Evolutionary conservation across 2,888 invertebrate species (phyloP).

Genomic region (Meghimatium bilineatum): DNA sequence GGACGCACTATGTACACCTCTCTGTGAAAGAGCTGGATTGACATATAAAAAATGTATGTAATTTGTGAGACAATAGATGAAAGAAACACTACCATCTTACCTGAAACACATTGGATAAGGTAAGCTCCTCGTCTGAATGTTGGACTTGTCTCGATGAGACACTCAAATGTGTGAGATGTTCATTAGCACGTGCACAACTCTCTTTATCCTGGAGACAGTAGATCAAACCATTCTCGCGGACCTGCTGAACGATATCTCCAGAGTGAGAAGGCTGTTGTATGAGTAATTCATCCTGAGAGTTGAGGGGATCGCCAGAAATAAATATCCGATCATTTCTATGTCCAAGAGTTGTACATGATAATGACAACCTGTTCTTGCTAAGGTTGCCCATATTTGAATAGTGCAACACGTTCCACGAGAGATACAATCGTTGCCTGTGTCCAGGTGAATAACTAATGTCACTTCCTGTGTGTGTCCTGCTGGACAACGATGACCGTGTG

Average conservation of each 20-base stretch:
- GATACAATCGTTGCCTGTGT: background rate
- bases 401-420: background rate
- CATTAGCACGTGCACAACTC: background rate
- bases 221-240: background rate
- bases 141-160: background rate
- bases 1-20: too few species aligned
- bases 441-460: background rate
- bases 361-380: slow-evolving; percentile 1
- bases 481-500: slow-evolving; percentile 6
- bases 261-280: background rate
- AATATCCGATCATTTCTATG: slow-evolving; percentile 20
- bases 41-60: too few species aligned
- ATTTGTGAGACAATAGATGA: too few species aligned
- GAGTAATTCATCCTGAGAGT: background rate
- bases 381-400: background rate
- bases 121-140: slow-evolving; percentile 45
- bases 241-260: background rate
- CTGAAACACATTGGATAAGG: slow-evolving; percentile 37
- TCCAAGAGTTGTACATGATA: background rate
- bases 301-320: slow-evolving; percentile 10
- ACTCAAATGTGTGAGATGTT: background rate
- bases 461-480: background rate
- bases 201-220: background rate
- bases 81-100: background rate
- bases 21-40: too few species aligned